These are phyloP conservation scores for Helarctos malayanus DNA, from an alignment of 2,797 vertebrate species.

Conservation along the genomic window DNA sequence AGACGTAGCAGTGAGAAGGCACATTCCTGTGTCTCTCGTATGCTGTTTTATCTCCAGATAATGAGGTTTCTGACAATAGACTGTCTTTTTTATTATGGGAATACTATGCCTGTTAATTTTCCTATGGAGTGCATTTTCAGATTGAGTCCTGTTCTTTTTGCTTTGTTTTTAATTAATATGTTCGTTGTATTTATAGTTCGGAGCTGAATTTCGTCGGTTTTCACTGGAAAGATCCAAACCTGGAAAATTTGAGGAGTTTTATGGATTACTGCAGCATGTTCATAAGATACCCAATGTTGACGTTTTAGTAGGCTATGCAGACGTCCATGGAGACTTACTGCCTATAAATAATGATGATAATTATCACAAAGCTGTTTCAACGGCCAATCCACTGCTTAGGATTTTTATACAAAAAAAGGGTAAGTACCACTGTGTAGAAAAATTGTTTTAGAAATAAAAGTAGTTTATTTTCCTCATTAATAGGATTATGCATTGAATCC, in stretches of 20 bases:
- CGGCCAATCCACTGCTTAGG: slow-evolving; percentile 95
- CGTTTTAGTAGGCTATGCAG: slow-evolving; percentile 96
- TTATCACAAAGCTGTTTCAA: slow-evolving; percentile 98
- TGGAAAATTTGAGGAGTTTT: slow-evolving; percentile 98
- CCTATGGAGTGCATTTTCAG: not conserved
- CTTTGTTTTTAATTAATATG: not conserved
- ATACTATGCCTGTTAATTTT: not conserved
- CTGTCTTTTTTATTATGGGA: not conserved
- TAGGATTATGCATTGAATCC: not conserved
- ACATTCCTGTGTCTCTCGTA: not conserved
- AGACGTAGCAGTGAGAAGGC: not conserved
- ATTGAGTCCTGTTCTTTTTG: not conserved
- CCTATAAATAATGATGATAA: slow-evolving; percentile 99
- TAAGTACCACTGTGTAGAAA: slow-evolving; percentile 84
- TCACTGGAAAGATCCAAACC: slow-evolving; percentile 98
- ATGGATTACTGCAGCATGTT: slow-evolving; percentile 97
- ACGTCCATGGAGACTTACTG: slow-evolving; percentile 97
- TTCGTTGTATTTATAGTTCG: slow-evolving; percentile 92
- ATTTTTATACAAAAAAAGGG: slow-evolving; percentile 98
- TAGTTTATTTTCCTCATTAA: not conserved
- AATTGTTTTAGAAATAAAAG: not conserved
- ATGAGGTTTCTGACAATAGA: not conserved
- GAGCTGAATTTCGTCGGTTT: slow-evolving; percentile 98
- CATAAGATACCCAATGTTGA: slow-evolving; percentile 99
- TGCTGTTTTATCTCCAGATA: not conserved